These are phyloP conservation scores for Bubo bubo DNA, from an alignment of 2,113 vertebrate genomes.

Conservation along the genomic window DNA sequence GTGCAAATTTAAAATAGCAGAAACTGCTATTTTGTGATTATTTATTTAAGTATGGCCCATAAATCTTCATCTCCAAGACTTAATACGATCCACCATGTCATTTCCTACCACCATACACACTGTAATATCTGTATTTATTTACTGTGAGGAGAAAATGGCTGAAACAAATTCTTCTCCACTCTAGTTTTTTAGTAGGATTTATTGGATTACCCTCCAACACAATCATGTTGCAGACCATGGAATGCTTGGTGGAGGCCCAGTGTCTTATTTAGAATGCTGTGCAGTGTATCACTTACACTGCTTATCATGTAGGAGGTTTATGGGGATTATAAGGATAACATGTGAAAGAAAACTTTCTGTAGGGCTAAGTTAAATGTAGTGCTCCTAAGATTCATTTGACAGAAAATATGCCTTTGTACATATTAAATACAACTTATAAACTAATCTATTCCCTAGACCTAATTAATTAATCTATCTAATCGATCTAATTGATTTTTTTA, in stretches of 20 bases:
- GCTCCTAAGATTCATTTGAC: background rate
- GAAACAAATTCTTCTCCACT: background rate
- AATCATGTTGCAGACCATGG: background rate
- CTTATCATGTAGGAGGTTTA: background rate
- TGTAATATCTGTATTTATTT: background rate
- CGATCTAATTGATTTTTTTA: background rate
- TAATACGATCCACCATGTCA: background rate
- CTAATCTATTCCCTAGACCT: background rate
- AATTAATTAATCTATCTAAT: constrained; percentile 28
- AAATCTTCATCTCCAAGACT: background rate
- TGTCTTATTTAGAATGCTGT: background rate
- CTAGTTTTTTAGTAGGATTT: background rate
- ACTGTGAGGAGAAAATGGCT: background rate
- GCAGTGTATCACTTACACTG: background rate
- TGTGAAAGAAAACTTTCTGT: background rate
- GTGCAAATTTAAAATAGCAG: background rate
- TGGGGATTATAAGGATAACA: background rate
- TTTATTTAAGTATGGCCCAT: background rate
- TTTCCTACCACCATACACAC: background rate
- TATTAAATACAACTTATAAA: constrained; percentile 9
- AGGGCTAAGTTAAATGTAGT: constrained; percentile 41
- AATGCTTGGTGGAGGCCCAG: background rate
- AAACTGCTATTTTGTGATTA: background rate
- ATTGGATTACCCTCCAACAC: background rate
- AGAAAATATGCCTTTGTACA: background rate